Percentiles rank a stretch among this genome's conserved stretches.
Evolutionary conservation across 2,888 invertebrate species (phyloP).

Genomic region (Drosophila acutilabella): DNA sequence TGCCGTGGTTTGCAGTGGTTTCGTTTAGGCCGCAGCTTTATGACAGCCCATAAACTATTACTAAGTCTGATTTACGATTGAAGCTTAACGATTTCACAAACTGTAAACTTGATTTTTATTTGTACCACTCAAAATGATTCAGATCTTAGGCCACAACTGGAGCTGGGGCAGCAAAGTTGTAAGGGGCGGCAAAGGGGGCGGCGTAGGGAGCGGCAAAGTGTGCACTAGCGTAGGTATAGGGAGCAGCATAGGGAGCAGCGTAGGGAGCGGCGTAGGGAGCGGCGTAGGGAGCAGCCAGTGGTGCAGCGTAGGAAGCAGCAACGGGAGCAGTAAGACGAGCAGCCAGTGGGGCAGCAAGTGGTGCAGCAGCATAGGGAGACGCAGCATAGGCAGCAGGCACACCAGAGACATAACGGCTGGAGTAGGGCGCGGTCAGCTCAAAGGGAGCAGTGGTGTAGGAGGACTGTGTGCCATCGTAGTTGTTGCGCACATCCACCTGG

Average conservation of each 20-base stretch:
- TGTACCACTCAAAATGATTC: slow-evolving; percentile 34
- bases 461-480: slow-evolving; percentile 80
- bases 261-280: slow-evolving; percentile 43
- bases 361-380: slow-evolving; percentile 50
- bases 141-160: slow-evolving; percentile 57
- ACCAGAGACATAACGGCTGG: slow-evolving; percentile 81
- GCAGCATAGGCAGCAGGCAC: slow-evolving; percentile 66
- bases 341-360: slow-evolving; percentile 52
- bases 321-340: slow-evolving; percentile 47
- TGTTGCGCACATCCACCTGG: slow-evolving; percentile 82
- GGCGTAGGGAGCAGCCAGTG: slow-evolving; percentile 43
- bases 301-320: slow-evolving; percentile 46
- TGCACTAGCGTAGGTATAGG: slow-evolving; percentile 25
- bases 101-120: slow-evolving; percentile 43
- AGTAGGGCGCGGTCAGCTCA: slow-evolving; percentile 74
- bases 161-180: slow-evolving; percentile 59
- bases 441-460: slow-evolving; percentile 83
- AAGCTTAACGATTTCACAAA: slow-evolving; percentile 16
- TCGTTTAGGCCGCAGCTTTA: slow-evolving; percentile 27
- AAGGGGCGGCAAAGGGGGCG: slow-evolving; percentile 48
- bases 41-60: slow-evolving; percentile 42
- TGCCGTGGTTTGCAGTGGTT: background rate
- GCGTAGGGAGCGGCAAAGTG: slow-evolving; percentile 43
- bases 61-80: slow-evolving; percentile 8
- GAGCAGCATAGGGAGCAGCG: slow-evolving; percentile 46